Evolutionary conservation across 1,140 invertebrate species (phyloP), one percentile per base, ranked within the genome.

Genomic region (Ephestia elutella): DNA sequence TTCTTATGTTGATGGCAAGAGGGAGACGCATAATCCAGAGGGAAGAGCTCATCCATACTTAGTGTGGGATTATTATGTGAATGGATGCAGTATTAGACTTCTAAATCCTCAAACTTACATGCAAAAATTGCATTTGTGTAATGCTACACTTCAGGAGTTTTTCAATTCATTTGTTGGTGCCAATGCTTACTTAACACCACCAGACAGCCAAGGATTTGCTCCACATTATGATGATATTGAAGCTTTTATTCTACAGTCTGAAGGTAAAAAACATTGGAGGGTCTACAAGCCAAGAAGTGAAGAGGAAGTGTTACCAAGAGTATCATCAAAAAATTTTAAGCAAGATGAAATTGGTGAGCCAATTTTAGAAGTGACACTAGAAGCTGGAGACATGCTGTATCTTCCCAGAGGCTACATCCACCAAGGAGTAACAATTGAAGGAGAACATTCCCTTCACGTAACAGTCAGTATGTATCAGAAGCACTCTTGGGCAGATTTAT

Each of bases 161-260:
- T 99, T 99, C 79, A 94, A 94, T 51, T 97, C 95, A 60, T 95
- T 97, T 89, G 96, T 98, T 49, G 98, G 98, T 9, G 95, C 96
- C 2, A 99, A 99, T 92, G 92, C 94, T 11, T 99, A 99, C 80
- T 82, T 99, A 50, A 99, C 98, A n/a, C 98, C 98, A 13, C 93
- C 97, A 8, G 94, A 95, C 58, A 95, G 95, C 71, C 97, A 99
- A 91, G 98, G 98, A 0, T 99, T 99, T 91, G 98, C 98, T 1
- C 98, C 98, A 0, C 98, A 99, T 89, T 99, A 95, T 87, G 98
- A 99, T 90, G 98, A 99, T 76, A 99, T 99, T 70, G 98, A 99
- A 90, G 98, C 98, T 13, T 99, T 99, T 84, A 93, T 99, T 58
- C 77, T 99, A 38, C 98, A 99, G 90, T 84, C 99, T 7, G 98